Percentiles rank a stretch among this genome's conserved stretches.
These are phyloP conservation scores for Cerastis leucographa DNA, from an alignment of 2,888 invertebrate species.

Conservation along the genomic window DNA sequence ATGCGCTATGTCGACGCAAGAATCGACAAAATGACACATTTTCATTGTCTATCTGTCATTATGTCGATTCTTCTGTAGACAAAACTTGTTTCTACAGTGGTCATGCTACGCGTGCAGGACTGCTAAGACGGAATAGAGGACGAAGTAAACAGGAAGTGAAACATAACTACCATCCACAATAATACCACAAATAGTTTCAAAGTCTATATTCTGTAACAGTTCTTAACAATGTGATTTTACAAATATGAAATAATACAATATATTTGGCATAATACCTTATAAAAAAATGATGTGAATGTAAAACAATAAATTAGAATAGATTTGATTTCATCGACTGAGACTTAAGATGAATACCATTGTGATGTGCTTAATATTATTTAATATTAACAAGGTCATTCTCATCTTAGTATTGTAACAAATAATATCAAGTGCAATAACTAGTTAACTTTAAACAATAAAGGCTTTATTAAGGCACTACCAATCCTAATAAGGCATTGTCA, in stretches of 20 bases:
- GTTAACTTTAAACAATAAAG: constrained; percentile 65
- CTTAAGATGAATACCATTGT: constrained; percentile 74
- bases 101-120: no score
- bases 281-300: constrained; percentile 81
- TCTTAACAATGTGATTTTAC: constrained; percentile 88
- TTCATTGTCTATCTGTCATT: no score
- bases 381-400: constrained; percentile 63
- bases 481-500: constrained; percentile 80
- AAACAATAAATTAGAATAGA: constrained; percentile 78
- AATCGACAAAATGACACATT: no score
- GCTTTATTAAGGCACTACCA: constrained; percentile 80
- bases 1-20: no score
- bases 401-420: constrained; percentile 65
- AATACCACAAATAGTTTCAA: constrained; percentile 74
- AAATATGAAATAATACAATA: constrained; percentile 85
- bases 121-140: background rate
- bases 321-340: constrained; percentile 64
- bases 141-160: background rate
- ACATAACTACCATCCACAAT: constrained; percentile 30
- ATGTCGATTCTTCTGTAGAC: no score
- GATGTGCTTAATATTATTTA: constrained; percentile 75
- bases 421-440: constrained; percentile 67
- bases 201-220: constrained; percentile 89
- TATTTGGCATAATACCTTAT: constrained; percentile 90
- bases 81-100: no score